Evolutionary conservation across 2,888 invertebrate species (phyloP).

Genomic region (Ischnus inquisitorius): DNA sequence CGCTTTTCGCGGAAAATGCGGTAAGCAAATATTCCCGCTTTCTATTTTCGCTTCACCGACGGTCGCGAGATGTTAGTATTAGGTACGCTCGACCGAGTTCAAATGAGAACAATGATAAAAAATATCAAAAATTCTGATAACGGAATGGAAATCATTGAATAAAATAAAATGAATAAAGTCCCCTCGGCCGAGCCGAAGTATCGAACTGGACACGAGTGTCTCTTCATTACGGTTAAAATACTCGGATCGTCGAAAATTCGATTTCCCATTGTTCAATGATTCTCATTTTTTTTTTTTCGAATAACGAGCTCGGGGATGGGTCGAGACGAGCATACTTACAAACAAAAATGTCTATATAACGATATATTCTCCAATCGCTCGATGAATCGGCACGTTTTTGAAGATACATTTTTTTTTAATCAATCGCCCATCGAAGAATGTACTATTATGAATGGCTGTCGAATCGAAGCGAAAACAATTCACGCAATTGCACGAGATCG

Average conservation of each 20-base stretch:
- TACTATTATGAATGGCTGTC: not conserved
- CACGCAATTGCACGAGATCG: not conserved
- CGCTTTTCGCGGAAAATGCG: slow-evolving; percentile 94
- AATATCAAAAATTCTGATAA: too few species aligned
- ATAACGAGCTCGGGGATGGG: not conserved
- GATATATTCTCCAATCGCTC: not conserved
- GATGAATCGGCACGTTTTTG: not conserved
- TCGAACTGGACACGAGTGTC: not conserved
- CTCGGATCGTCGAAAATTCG: not conserved
- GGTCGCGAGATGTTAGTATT: not conserved
- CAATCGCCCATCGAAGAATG: not conserved
- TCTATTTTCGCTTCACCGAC: not conserved
- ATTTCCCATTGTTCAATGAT: not conserved
- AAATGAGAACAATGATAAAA: too few species aligned
- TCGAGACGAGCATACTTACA: not conserved
- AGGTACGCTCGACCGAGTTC: too few species aligned
- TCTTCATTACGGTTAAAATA: not conserved
- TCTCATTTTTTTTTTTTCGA: not conserved
- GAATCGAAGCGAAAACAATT: not conserved
- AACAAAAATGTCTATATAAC: not conserved
- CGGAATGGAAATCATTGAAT: not conserved
- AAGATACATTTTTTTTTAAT: not conserved
- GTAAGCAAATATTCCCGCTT: slow-evolving; percentile 87
- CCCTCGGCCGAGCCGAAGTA: not conserved
- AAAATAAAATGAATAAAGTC: not conserved